Base-by-base conservation (phyloP, 2,113 vertebrate genomes). In the Prunella himalayana region DNA sequence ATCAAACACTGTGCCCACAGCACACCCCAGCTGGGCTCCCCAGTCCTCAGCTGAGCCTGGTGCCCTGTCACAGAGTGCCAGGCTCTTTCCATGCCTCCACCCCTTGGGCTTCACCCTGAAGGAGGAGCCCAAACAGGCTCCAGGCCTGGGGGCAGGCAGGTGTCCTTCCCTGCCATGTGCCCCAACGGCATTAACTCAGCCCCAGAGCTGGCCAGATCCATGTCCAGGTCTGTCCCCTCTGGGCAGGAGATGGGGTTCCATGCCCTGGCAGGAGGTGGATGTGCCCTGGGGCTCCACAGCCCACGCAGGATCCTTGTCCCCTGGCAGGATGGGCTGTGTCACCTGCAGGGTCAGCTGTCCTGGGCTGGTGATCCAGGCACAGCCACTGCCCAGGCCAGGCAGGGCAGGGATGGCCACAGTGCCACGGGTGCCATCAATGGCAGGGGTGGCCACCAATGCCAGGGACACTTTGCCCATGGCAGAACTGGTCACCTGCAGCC, bases 171-270 rank as follows among this genome's bases (percentile, higher is more conserved):
- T 31, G 33, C 64, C 28, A 7, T 7, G 35, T 4, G 30, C n/a
- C 42, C 39, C 11, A 18, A 0, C 2, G 57, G 9, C 2, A 1
- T 10, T 18, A 7, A 50, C 51, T 10, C 0, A 0, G 31, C 11
- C 35, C 77, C 72, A 72, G 63, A 76, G 59, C 39, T 17, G 59
- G 15, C 3, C 11, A 1, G 41, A 37, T 33, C 78, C 14, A 0
- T 2, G 50, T 3, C 20, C 1, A 2, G 25, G 6, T 17, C 39
- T 37, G 41, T 37, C 27, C 27, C 19, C 37, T 25, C 44, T 0
- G 0, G 25, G 11, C 1, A 3, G 88, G 24, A 47, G 37, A 21
- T 9, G 45, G 22, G 28, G 11, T 10, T 35, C 64, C 0, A 0
- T 33, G 73, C 25, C 51, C 54, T 3, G 4, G 13, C 10, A 42